Conservation (phyloP, 1,140 invertebrate species). For the Aethina tumida region DNA sequence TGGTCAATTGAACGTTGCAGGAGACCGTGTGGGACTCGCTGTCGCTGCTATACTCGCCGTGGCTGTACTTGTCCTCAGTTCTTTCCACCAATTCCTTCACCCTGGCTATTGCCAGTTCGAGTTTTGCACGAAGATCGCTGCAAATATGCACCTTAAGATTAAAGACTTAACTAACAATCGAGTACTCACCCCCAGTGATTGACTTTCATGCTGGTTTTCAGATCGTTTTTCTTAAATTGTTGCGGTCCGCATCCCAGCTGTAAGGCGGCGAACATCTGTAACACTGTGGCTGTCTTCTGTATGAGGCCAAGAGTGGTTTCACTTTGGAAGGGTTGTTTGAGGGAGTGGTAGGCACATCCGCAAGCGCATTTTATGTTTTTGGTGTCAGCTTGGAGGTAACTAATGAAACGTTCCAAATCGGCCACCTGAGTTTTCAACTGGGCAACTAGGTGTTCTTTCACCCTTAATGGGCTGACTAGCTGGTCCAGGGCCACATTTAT, state of each 20-base stretch:
- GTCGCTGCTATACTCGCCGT: slow-evolving; percentile 45
- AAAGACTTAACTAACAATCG: slow-evolving; percentile 18
- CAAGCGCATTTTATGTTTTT: slow-evolving; percentile 47
- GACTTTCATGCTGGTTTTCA: slow-evolving; percentile 75
- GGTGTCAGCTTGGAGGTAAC: slow-evolving; percentile 80
- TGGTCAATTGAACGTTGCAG: slow-evolving; percentile 64
- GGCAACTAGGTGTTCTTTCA: slow-evolving; percentile 89
- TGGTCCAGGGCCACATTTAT: slow-evolving; percentile 58
- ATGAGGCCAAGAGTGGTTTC: slow-evolving; percentile 57
- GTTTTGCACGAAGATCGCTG: slow-evolving; percentile 80
- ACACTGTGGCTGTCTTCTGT: slow-evolving; percentile 72
- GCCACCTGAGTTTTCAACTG: slow-evolving; percentile 95
- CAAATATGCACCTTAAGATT: slow-evolving; percentile 22
- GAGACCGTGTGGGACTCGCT: slow-evolving; percentile 36
- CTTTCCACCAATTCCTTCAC: slow-evolving; percentile 57
- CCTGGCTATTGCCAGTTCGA: slow-evolving; percentile 82
- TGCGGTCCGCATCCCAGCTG: slow-evolving; percentile 77
- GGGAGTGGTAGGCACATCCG: slow-evolving; percentile 50
- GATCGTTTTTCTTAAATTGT: slow-evolving; percentile 66
- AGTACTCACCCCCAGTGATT: slow-evolving; percentile 79
- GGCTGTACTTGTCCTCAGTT: slow-evolving; percentile 37
- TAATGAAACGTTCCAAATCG: slow-evolving; percentile 95
- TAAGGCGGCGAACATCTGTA: slow-evolving; percentile 87
- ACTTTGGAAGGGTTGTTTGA: slow-evolving; percentile 32
- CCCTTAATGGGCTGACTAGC: slow-evolving; percentile 88